Evolutionary conservation across 2,113 vertebrate genomes (phyloP).

Genomic region (Typhlomys cinereus): DNA sequence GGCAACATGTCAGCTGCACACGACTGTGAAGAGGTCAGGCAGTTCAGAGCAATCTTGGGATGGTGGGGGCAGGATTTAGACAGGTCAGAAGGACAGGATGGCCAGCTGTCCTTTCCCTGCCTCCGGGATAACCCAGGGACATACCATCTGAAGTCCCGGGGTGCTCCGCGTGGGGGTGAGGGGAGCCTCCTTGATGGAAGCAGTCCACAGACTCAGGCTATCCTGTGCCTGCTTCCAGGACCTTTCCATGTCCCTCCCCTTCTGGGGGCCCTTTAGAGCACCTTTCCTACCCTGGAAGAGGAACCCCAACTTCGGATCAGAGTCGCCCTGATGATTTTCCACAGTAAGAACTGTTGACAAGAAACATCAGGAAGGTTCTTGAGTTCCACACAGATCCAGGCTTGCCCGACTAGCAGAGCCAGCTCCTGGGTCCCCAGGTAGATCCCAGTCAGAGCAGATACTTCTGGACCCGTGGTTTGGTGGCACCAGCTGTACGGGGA

Average conservation of each 20-base stretch:
- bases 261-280: neutral
- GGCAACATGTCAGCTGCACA: too few species aligned
- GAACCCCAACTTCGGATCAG: too few species aligned
- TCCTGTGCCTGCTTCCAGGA: rapidly evolving
- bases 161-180: rapidly evolving
- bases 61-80: neutral
- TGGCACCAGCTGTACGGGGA: neutral
- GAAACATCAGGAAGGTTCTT: neutral
- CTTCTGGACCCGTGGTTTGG: neutral
- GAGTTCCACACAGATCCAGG: neutral
- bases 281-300: too few species aligned
- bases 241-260: too few species aligned
- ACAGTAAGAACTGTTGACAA: neutral
- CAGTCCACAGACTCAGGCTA: rapidly evolving
- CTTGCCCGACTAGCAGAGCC: neutral
- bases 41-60: neutral
- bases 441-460: rapidly evolving
- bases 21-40: rapidly evolving
- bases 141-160: too few species aligned
- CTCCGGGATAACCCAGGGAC: too few species aligned
- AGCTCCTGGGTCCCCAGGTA: neutral
- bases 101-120: neutral
- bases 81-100: neutral
- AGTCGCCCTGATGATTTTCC: neutral
- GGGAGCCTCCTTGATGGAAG: neutral